Evolutionary conservation across 2,113 vertebrate genomes (phyloP).

Genomic region (Egretta garzetta): DNA sequence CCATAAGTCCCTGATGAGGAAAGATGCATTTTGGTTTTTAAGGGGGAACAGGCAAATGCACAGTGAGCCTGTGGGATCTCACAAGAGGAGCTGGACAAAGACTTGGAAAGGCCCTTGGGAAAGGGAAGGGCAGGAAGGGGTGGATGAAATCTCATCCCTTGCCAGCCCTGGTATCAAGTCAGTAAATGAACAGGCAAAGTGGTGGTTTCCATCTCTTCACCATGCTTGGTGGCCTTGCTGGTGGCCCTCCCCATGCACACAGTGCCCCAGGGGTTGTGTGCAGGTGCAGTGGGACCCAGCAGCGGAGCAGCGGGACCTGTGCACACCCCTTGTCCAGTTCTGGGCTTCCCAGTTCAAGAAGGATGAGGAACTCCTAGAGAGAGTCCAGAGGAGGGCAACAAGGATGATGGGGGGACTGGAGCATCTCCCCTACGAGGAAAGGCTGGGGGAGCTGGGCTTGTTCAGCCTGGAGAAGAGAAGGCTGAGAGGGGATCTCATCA

Average conservation of each 20-base stretch:
- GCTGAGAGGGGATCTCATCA: too few relatives aligned
- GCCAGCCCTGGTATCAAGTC: not conserved
- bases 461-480: too few relatives aligned
- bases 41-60: not conserved
- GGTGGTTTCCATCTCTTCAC: rapidly evolving
- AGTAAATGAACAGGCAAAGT: not conserved
- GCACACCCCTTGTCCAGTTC: too few relatives aligned
- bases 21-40: not conserved
- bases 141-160: not conserved
- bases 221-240: not conserved
- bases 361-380: too few relatives aligned
- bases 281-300: not conserved
- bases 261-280: too few relatives aligned
- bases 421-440: too few relatives aligned
- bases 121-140: not conserved
- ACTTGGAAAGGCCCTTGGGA: not conserved
- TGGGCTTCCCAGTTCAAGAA: too few relatives aligned
- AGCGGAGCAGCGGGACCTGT: not conserved
- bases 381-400: too few relatives aligned
- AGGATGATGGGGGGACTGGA: too few relatives aligned
- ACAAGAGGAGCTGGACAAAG: not conserved
- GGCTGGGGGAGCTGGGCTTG: too few relatives aligned
- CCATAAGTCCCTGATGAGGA: not conserved
- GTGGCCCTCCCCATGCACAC: too few relatives aligned
- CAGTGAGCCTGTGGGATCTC: not conserved